These are phyloP conservation scores for Siniperca obscura DNA, from an alignment of 2,797 vertebrate genomes.

Conservation along the genomic window DNA sequence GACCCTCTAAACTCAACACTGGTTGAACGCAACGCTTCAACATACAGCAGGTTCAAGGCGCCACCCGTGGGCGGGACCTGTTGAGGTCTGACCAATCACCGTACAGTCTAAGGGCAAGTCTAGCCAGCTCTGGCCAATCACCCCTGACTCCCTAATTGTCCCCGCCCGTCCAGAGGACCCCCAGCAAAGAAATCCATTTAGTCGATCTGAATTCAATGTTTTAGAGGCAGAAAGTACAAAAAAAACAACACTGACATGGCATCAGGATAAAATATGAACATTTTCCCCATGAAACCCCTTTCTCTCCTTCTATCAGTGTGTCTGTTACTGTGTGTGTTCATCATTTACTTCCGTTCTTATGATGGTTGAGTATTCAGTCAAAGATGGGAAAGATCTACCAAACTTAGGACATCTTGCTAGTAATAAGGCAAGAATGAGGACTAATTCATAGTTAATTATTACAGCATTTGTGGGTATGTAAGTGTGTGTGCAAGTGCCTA, in stretches of 20 bases:
- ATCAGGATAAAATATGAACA: not conserved
- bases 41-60: slow-evolving; percentile 75
- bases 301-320: not conserved
- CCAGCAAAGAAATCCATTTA: slow-evolving; percentile 46
- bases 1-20: slow-evolving; percentile 79
- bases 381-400: not conserved
- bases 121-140: slow-evolving; percentile 70
- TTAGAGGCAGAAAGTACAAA: slow-evolving; percentile 9
- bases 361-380: not conserved
- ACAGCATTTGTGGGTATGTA: not conserved
- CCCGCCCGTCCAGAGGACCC: slow-evolving; percentile 51
- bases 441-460: not conserved
- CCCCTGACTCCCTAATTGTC: slow-evolving; percentile 21
- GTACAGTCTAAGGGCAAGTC: slow-evolving; percentile 52
- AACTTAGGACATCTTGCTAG: not conserved
- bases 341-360: not conserved
- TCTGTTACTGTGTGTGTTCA: not conserved
- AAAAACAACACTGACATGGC: slow-evolving; percentile 1
- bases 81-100: slow-evolving; percentile 64
- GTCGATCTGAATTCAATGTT: slow-evolving; percentile 7
- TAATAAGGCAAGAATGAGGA: not conserved
- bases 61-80: slow-evolving; percentile 78
- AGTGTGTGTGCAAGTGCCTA: not conserved
- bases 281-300: not conserved
- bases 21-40: slow-evolving; percentile 79